phyloP scores from a whole-genome alignment of 2,888 invertebrate genomes.

The Oithona nana region DNA sequence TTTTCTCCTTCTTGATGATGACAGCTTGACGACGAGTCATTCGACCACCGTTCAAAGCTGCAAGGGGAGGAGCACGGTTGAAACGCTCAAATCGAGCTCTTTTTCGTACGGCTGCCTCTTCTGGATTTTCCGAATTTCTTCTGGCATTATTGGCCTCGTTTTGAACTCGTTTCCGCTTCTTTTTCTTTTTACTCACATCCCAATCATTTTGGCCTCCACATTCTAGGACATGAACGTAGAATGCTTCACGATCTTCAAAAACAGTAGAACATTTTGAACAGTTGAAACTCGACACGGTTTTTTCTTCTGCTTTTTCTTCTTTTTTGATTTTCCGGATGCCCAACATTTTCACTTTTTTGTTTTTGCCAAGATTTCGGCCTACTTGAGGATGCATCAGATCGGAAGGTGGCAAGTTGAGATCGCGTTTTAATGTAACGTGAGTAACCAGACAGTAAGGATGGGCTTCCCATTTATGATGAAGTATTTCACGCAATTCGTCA shows the following conservation, averaged over 20 bases:
- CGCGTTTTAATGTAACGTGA: neutral
- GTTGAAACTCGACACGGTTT: neutral
- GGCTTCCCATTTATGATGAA: constrained; percentile 16
- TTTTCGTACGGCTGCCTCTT: neutral
- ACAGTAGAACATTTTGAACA: neutral
- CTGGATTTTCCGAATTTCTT: neutral
- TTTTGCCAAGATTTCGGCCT: neutral
- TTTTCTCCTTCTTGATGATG: neutral
- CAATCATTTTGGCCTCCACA: constrained; percentile 15
- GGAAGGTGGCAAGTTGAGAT: constrained; percentile 1
- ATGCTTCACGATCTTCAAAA: neutral
- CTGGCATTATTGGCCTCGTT: neutral
- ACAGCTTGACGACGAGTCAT: neutral
- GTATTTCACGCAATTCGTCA: constrained; percentile 7
- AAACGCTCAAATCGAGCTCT: neutral
- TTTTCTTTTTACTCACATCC: neutral
- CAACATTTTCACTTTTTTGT: neutral
- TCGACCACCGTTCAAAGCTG: neutral
- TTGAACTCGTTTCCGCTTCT: neutral
- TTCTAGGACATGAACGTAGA: constrained; percentile 8
- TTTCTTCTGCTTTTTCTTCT: neutral
- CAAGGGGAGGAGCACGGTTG: neutral
- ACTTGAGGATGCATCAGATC: constrained; percentile 3
- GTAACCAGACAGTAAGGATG: constrained; percentile 15
- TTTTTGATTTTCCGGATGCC: neutral